These are phyloP conservation scores for Aleadryas rufinucha DNA, from an alignment of 2,113 vertebrate species.

Conservation along the genomic window DNA sequence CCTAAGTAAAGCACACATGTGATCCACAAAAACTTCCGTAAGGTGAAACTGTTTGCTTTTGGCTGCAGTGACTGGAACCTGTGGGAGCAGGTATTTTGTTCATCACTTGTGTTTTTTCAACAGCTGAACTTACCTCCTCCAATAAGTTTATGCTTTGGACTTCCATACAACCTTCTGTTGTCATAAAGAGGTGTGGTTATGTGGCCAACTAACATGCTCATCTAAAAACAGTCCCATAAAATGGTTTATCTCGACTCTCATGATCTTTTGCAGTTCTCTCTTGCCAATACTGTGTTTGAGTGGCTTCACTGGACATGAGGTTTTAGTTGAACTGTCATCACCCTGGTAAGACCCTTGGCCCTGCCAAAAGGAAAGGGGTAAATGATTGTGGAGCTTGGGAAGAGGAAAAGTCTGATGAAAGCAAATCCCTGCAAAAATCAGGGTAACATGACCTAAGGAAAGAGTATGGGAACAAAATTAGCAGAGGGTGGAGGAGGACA, in stretches of 20 bases:
- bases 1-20: fast-evolving
- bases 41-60: neutral
- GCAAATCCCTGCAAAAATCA: neutral
- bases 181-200: neutral
- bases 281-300: neutral
- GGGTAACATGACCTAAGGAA: neutral
- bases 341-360: neutral
- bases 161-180: neutral
- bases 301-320: fast-evolving
- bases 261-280: neutral
- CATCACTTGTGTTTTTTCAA: neutral
- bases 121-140: neutral
- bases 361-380: neutral
- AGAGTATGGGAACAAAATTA: neutral
- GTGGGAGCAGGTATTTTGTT: neutral
- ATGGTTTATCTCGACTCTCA: neutral
- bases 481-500: fast-evolving
- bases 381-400: neutral
- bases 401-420: neutral
- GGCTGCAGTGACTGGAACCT: neutral
- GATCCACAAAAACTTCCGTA: neutral
- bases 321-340: neutral
- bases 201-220: neutral
- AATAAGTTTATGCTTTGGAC: neutral
- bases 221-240: neutral